Conservation (phyloP, 2,888 invertebrate species). For the Watsonalla binaria region DNA sequence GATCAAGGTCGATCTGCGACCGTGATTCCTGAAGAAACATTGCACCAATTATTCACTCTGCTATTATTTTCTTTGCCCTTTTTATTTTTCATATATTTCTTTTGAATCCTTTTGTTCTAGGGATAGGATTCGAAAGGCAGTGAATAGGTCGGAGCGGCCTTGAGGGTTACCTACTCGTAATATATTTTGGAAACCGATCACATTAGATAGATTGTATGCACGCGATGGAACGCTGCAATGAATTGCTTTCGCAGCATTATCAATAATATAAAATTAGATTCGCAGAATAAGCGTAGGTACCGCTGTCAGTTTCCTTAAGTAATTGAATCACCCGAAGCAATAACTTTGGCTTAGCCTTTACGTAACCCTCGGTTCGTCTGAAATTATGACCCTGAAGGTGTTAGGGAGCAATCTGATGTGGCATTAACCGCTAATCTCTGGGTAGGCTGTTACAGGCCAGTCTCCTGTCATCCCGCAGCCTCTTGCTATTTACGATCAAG, state of each 20-base stretch:
- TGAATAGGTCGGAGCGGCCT: neutral
- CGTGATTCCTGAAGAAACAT: neutral
- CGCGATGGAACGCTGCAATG: neutral
- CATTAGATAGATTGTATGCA: neutral
- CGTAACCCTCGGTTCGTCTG: neutral
- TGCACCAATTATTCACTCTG: neutral
- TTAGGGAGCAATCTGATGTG: neutral
- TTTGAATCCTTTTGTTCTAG: neutral
- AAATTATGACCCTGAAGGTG: neutral
- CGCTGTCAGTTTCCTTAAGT: conserved; percentile 8
- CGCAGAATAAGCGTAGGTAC: conserved; percentile 16
- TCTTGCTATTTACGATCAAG: neutral
- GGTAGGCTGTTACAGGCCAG: conserved; percentile 1
- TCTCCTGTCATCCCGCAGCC: neutral
- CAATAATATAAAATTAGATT: conserved; percentile 31
- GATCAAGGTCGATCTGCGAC: conserved; percentile 7
- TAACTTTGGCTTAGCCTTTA: conserved; percentile 21
- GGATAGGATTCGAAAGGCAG: neutral
- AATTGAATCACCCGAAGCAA: conserved; percentile 2
- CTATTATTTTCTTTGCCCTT: neutral
- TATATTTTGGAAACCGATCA: neutral
- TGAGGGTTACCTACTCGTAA: neutral
- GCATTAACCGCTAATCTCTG: neutral
- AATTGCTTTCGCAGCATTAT: conserved; percentile 22
- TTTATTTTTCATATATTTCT: neutral